Percentiles rank a stretch among this genome's conserved stretches.
These are phyloP conservation scores for Epinotia demarniana DNA, from an alignment of 2,888 invertebrate species.

Conservation along the genomic window DNA sequence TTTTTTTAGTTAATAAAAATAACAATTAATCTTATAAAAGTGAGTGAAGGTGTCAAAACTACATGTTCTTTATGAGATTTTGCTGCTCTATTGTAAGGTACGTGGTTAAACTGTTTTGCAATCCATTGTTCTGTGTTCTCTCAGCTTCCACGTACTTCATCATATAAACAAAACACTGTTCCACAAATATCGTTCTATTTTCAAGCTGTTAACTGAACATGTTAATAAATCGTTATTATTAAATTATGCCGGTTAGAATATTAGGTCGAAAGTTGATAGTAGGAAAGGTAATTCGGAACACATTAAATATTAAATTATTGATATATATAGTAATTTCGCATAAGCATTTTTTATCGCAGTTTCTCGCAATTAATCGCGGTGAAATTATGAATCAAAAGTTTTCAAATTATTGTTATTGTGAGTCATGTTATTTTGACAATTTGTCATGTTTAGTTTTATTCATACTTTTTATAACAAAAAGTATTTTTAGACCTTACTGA, in stretches of 20 bases:
- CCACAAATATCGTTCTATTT: constrained; percentile 29
- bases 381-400: background rate
- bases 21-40: constrained; percentile 9
- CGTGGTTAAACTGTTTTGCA: constrained; percentile 26
- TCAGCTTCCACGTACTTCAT: constrained; percentile 17
- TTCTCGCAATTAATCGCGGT: background rate
- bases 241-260: background rate
- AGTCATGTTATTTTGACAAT: background rate
- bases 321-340: background rate
- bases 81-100: constrained; percentile 23
- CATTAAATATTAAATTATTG: too few relatives aligned
- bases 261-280: background rate
- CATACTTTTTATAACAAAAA: background rate
- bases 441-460: too few relatives aligned
- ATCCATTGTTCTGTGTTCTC: constrained; percentile 30
- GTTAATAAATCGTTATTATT: background rate
- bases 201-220: constrained; percentile 5
- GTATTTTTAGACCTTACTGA: too few relatives aligned
- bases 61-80: constrained; percentile 1
- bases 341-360: background rate
- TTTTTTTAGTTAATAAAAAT: constrained; percentile 10
- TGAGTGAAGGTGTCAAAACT: constrained; percentile 22
- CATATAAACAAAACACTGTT: constrained; percentile 33
- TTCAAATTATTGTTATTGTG: background rate
- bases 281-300: background rate